Percentiles rank a stretch among this genome's conserved stretches.
Conservation (phyloP, 2,797 vertebrate genomes). For the Acipenser ruthenus region DNA sequence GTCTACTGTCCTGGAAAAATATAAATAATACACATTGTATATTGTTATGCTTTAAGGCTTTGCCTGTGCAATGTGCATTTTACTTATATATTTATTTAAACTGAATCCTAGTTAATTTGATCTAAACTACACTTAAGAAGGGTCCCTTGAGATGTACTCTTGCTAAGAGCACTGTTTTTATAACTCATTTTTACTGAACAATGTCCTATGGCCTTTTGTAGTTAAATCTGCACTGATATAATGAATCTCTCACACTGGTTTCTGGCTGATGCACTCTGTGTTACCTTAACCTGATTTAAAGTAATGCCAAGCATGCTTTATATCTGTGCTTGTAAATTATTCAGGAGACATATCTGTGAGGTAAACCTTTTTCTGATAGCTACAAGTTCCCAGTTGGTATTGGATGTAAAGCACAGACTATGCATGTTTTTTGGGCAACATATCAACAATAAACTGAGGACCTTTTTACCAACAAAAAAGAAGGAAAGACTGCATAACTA, state of each 20-base stretch:
- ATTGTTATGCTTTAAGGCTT: not conserved
- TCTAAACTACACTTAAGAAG: not conserved
- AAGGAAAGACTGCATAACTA: too few species aligned
- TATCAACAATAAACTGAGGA: not conserved
- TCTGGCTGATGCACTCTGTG: not conserved
- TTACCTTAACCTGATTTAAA: not conserved
- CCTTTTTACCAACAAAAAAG: not conserved
- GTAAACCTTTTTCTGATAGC: conserved; percentile 1
- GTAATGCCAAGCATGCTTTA: not conserved
- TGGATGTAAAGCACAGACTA: not conserved
- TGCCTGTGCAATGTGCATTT: conserved; percentile 2
- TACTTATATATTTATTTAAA: conserved; percentile 7
- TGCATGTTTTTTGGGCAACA: not conserved
- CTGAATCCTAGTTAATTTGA: conserved; percentile 5
- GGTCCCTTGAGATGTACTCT: not conserved
- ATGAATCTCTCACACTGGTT: not conserved
- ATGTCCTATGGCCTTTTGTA: not conserved
- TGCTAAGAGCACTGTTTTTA: not conserved
- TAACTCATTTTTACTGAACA: not conserved
- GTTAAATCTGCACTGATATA: not conserved
- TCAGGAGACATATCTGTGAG: not conserved
- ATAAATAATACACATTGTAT: conserved; percentile 9
- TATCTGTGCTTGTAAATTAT: not conserved
- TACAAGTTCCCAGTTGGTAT: conserved; percentile 16
- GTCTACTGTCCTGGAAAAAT: conserved; percentile 2